Evolutionary conservation across 2,113 vertebrate genomes (phyloP).

Genomic region (Perca fluviatilis): DNA sequence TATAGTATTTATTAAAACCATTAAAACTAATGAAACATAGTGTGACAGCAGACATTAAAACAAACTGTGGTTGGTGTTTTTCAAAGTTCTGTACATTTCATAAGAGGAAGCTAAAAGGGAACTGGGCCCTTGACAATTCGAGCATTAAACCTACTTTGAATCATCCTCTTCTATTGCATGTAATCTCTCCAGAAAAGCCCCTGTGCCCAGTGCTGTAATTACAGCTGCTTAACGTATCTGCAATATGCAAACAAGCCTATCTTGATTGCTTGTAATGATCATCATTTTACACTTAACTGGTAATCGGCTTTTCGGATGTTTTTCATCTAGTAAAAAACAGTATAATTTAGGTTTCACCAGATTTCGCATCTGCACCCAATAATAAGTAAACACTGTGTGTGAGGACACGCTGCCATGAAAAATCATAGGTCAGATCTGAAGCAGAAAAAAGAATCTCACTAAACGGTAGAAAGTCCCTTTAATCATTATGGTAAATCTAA

Average conservation of each 20-base stretch:
- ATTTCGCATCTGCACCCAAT: conserved; percentile 31
- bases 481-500: conserved; percentile 9
- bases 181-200: conserved; percentile 63
- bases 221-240: conserved; percentile 73
- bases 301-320: conserved; percentile 74
- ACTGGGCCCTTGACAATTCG: conserved; percentile 51
- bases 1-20: not conserved
- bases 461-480: not conserved
- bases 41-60: not conserved
- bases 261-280: conserved; percentile 78
- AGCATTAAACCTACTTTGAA: conserved; percentile 48
- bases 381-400: conserved; percentile 22
- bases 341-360: conserved; percentile 37
- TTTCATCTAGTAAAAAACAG: conserved; percentile 42
- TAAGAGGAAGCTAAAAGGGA: conserved; percentile 26
- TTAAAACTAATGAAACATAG: not conserved
- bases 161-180: conserved; percentile 37
- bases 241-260: conserved; percentile 72
- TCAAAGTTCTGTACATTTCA: not conserved
- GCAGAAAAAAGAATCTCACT: not conserved
- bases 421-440: conserved; percentile 2
- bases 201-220: conserved; percentile 66
- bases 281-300: conserved; percentile 79
- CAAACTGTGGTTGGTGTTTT: not conserved
- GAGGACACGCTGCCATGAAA: not conserved